Conservation (phyloP, 2,797 vertebrate genomes). For the Tiaroga cobitis region DNA sequence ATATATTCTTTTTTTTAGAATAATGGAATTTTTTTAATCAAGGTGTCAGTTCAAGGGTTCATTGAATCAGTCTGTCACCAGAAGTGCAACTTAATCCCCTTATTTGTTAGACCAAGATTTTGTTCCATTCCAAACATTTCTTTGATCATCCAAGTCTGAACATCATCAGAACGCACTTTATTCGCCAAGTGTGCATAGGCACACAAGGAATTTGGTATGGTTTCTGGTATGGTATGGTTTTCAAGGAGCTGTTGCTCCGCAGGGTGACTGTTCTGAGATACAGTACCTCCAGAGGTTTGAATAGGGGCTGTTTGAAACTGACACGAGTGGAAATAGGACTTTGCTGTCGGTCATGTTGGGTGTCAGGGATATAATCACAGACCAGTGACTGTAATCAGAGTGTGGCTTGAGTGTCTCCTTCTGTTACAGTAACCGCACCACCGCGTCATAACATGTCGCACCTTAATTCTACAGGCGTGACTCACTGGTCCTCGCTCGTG, state of each 20-base stretch:
- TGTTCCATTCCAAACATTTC: slow-evolving; percentile 34
- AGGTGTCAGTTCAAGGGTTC: slow-evolving; percentile 20
- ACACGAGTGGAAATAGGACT: slow-evolving; percentile 4
- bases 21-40: slow-evolving; percentile 36
- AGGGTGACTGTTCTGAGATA: neutral
- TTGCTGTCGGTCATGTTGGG: slow-evolving; percentile 8
- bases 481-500: slow-evolving; percentile 21
- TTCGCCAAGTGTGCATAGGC: neutral
- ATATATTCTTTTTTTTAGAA: neutral
- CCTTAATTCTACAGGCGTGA: slow-evolving; percentile 51
- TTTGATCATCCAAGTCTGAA: slow-evolving; percentile 44
- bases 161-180: neutral
- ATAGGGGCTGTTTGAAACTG: neutral
- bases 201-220: neutral
- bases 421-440: slow-evolving; percentile 10
- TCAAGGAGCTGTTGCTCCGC: neutral
- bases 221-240: neutral
- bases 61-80: slow-evolving; percentile 19
- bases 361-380: slow-evolving; percentile 32
- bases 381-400: slow-evolving; percentile 46
- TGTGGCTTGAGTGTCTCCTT: neutral
- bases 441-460: slow-evolving; percentile 35
- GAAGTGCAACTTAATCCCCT: slow-evolving; percentile 30
- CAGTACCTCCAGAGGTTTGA: neutral
- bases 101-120: slow-evolving; percentile 24